Evolutionary conservation across 2,113 vertebrate genomes (phyloP).

Genomic region (Pelvicachromis taeniatus): DNA sequence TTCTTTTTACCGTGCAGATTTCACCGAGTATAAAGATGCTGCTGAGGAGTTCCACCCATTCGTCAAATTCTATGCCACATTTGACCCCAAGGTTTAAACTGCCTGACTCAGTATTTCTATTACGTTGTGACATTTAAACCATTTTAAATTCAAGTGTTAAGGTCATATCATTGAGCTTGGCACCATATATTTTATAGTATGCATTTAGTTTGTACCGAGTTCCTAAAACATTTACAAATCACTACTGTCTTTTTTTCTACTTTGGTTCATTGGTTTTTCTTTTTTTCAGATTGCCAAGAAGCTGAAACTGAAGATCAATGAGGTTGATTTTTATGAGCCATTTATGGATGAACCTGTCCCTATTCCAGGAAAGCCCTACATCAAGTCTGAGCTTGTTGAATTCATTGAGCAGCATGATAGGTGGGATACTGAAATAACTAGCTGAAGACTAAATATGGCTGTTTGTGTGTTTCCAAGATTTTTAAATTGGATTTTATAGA

Average conservation of each 20-base stretch:
- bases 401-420: slow-evolving; percentile 85
- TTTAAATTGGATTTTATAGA: neutral
- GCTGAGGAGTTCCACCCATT: slow-evolving; percentile 91
- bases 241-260: neutral
- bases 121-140: neutral
- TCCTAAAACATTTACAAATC: neutral
- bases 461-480: neutral
- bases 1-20: slow-evolving; percentile 69
- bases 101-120: neutral
- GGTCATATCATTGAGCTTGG: neutral
- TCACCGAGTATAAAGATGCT: slow-evolving; percentile 83
- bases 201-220: neutral
- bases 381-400: slow-evolving; percentile 80
- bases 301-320: slow-evolving; percentile 84
- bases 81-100: slow-evolving; percentile 81
- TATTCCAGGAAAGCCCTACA: slow-evolving; percentile 86
- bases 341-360: slow-evolving; percentile 83
- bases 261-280: neutral
- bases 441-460: neutral
- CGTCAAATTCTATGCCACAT: slow-evolving; percentile 89
- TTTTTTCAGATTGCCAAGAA: slow-evolving; percentile 83
- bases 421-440: slow-evolving; percentile 40
- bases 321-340: slow-evolving; percentile 89
- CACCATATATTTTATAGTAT: neutral
- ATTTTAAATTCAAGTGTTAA: neutral